Base-by-base conservation (phyloP, 2,113 vertebrate genomes). In the Megaceryle torquata region DNA sequence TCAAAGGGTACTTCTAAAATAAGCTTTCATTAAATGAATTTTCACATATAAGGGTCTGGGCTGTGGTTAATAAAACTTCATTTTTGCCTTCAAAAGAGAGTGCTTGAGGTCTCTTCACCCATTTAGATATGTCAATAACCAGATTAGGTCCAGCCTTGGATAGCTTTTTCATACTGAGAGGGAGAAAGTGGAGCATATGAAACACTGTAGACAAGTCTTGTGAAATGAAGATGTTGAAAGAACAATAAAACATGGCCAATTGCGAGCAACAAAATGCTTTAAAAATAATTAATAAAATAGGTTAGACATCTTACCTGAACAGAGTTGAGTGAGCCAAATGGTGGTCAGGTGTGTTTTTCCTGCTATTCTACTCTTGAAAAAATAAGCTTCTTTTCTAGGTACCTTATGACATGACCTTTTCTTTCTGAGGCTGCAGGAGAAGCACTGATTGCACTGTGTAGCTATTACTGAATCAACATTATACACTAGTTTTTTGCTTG, bases 401-500 rank as follows among this genome's bases (percentile, higher is more conserved):
- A 51, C 5, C 3, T 79, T 59, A 13, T 37, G 43, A 48, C 21
- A 21, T n/a, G 20, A 11, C 29, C 11, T 48, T 63, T 37, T 56
- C 60, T 68, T 51, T 5, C 11, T 60, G 41, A 43, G 28, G 7
- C 41, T 67, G 13, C 60, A 90, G 20, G 11, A 63, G 48, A 37
- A 60, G 6, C 5, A 28, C 28, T 74, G 59, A 57, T 11, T 69
- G 20, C 33, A 43, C 48, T 24, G 3, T 0, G 0, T 17, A 68
- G 17, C 12, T 70, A 9, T 67, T 61, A 63, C n/a, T 25, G 43
- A 63, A 26, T 51, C 53, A 31, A 41, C 5, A 11, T 7, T 8
- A 26, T 17, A 53, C 2, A 56, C 13, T 11, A 46, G 13, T 3
- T 86, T 75, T 54, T 6, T 59, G 8, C 53, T 59, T 54, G 11